Base-by-base conservation (phyloP, 2,888 invertebrate species). In the Dicranocentrus wangi region DNA sequence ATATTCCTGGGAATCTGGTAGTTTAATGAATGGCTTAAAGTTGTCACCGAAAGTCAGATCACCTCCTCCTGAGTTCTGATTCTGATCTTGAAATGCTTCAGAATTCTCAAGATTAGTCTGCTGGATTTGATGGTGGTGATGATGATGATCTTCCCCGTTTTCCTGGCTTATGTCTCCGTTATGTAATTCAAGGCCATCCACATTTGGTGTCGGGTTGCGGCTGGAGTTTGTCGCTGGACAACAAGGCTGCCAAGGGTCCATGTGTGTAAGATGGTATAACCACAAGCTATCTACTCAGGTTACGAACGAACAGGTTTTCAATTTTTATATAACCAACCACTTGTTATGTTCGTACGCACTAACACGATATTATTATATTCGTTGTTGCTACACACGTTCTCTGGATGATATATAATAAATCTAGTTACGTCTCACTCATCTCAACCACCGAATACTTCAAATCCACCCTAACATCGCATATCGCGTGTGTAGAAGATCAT, bases 1-100 rank as follows among this genome's bases (percentile, higher is more conserved):
- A 88, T 93, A 93, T 87, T 92, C 91, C 13, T 91, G 91, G 1
- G 93, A 93, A 87, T 92, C 92, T 0, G 92, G 91, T 72, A 93
- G 80, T 25, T 86, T 83, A 23, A 73, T 76, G 68, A 85, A 86
- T 39, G 87, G 87, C 55, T 84, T 75, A 58, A 87, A 87, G 51
- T 86, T 82, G 65, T 87, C 86, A 39, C 87, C 86, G 77, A 87
- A 87, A 55, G 65, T 42, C n/a, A 72, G 58, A 7, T 58, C 63
- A 25, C 28, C 61, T 42, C n/a, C n/a, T n/a, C 27, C 53, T 47
- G n/a, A 10, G 2, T 42, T 28, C 27, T n/a, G 25, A 13, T 42
- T 66, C 17, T 5, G 27, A 43, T n/a, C 8, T 21, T 47, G 47
- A 17, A 17, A 8, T 8, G 23, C 8, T 23, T 32, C 13, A 7